Evolutionary conservation across 2,888 invertebrate genomes (phyloP), one percentile per base, ranked within the genome.

Genomic region (Chironomus riparius): DNA sequence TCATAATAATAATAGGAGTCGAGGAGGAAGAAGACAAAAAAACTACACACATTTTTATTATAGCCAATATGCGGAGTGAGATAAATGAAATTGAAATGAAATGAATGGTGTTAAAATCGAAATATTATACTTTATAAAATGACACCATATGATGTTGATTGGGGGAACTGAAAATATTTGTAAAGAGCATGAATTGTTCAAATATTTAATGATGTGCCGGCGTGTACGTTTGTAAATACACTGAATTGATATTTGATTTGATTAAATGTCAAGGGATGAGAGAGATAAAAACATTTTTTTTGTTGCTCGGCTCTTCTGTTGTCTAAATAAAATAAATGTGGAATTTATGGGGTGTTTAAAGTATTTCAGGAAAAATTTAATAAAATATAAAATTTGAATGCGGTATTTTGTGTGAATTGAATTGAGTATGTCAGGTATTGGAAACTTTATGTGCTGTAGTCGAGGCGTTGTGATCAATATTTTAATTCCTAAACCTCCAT

Each of bases 171-270:
- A 38, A 38, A 10, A 38, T 10, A 38, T 10, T 56, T 56, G 56
- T 56, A 18, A 15, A 56, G 56, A 56, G 56, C 7, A 56, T 56
- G 56, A 10, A 56, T 56, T 56, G 18, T 18, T 56, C 56, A 56
- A 56, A 56, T 56, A 56, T 56, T 56, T 56, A 56, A 56, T 56
- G 56, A 56, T 56, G 56, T 56, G 56, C 15, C 15, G 38, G 38
- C 38, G 38, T 28, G 28, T 28, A 28, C 28, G 28, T 28, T 28
- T 28, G 4, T 38, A 38, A 38, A 38, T 38, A 56, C 18, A 15
- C 65, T 65, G 24, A 65, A 65, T 65, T 65, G 24, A 65, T 65
- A 65, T 65, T 65, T 65, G 65, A 65, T 65, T 65, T 65, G 21
- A 65, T 65, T 56, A 56, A 56, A 56, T 56, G 56, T n/a, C 56